Evolutionary conservation across 2,888 invertebrate genomes (phyloP), one percentile per base, ranked within the genome.

Genomic region (Trachelus tabidus): DNA sequence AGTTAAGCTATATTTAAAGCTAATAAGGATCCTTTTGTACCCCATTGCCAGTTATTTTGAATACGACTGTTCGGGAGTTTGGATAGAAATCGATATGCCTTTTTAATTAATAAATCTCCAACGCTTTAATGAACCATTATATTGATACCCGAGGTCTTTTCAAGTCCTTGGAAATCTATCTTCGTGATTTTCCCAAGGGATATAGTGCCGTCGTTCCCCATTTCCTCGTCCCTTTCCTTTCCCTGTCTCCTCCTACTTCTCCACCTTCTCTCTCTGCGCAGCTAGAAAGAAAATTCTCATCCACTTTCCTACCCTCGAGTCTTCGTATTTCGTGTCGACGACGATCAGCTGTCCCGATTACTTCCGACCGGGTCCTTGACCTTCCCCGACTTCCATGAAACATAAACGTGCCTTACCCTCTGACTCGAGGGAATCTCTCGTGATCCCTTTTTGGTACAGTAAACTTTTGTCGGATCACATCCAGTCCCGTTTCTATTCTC

Each of bases 321-420:
- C 40, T 40, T 40, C 40, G 40, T 40, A 40, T 40, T 40, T 40
- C 40, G 40, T 40, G 40, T 15, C 40, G 40, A 15, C 40, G 79
- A 79, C 82, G 84, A 83, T 83, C 85, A 83, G 85, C 83, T 81
- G 84, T 82, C 83, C 80, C 83, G 81, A 86, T 83, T 85, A 80
- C 83, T 82, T 82, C 82, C 83, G 83, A 84, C 82, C 82, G 81
- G 86, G 85, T 87, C 85, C 83, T 87, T 86, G 84, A 87, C 84
- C 85, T 82, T 80, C 80, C 76, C 76, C 73, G 74, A 79, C 69
- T 79, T 75, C 37, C 76, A 77, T 76, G 71, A 74, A 77, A 76
- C 75, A 79, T 37, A 81, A 81, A 79, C 75, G 77, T 31, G 76
- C 75, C 12, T 31, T 15, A 15, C 23, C 56, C 35, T 69, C 30